Percentiles rank a stretch among this genome's conserved stretches.
phyloP scores from a whole-genome alignment of 2,797 vertebrate species.

The Spatula versicolor region DNA sequence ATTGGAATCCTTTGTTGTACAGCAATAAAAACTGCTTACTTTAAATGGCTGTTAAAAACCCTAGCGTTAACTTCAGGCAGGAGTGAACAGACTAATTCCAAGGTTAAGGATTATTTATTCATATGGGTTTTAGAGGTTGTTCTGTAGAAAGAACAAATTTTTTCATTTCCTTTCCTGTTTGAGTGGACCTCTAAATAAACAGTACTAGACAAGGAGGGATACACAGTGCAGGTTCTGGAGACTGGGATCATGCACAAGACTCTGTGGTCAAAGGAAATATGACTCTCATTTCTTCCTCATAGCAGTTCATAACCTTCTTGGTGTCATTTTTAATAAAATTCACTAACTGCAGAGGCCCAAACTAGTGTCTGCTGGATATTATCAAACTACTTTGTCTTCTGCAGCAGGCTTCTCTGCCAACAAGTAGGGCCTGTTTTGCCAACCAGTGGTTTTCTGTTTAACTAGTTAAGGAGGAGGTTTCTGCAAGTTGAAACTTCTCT shows the following conservation, averaged over 20 bases:
- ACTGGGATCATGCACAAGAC: background rate
- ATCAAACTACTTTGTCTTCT: background rate
- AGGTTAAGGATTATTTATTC: slow-evolving; percentile 34
- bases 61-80: slow-evolving; percentile 10
- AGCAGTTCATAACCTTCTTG: slow-evolving; percentile 41
- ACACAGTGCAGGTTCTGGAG: background rate
- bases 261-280: slow-evolving; percentile 32
- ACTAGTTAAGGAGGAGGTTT: background rate
- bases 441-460: background rate
- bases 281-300: slow-evolving; percentile 37
- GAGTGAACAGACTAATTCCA: background rate
- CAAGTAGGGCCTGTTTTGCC: background rate
- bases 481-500: background rate
- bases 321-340: slow-evolving; percentile 52
- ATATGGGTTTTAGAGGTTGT: background rate
- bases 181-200: slow-evolving; percentile 28
- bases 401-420: background rate
- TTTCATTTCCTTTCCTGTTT: slow-evolving; percentile 42
- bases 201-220: background rate
- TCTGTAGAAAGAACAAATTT: background rate
- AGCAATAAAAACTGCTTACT: background rate
- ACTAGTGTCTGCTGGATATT: background rate
- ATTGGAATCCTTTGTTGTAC: background rate
- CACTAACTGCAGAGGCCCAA: background rate
- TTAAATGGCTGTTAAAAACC: slow-evolving; percentile 3